Evolutionary conservation across 2,888 invertebrate genomes (phyloP), one percentile per base, ranked within the genome.

Genomic region (Drosophila mimica): DNA sequence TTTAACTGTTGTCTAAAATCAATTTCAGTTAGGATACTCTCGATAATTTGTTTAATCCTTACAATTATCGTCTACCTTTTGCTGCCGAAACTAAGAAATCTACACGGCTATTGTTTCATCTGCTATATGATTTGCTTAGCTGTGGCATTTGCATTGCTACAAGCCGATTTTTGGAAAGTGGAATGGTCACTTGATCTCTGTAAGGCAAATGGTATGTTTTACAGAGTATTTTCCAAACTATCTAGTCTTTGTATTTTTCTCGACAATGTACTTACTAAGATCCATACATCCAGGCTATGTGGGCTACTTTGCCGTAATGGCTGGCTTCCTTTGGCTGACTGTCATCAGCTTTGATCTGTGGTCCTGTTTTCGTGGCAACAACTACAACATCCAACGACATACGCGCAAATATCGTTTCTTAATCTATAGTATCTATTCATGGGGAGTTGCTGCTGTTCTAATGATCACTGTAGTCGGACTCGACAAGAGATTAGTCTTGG

Each of bases 261-360:
- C 36, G 17, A 4, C 8, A 48, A 48, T 9, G 25, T 17, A 17
- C n/a, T 31, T 34, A 25, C 7, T n/a, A 8, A 15, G 15, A 53
- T 20, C 5, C n/a, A n/a, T 49, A 7, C 11, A 43, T 9, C 6
- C 25, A 92, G 92, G 92, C 15, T 90, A 81, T 36, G 7, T 81
- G 11, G 84, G 89, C 53, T 95, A 96, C 92, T 97, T 95, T 92
- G 95, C 95, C 69, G 96, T 97, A 90, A 94, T 97, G 93, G 95
- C 96, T 31, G 96, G 96, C 76, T 97, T 97, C 94, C 96, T 96
- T 91, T 97, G 97, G 97, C 94, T 97, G 83, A 97, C 97, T 90
- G 95, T 97, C 15, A 97, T 97, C 94, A 97, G 97, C 92, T 95
- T 96, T 91, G 97, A 97, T 91, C 96, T 97, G 85, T 97, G 96